Evolutionary conservation across 2,113 vertebrate genomes (phyloP).

Genomic region (Scytalopus superciliaris): DNA sequence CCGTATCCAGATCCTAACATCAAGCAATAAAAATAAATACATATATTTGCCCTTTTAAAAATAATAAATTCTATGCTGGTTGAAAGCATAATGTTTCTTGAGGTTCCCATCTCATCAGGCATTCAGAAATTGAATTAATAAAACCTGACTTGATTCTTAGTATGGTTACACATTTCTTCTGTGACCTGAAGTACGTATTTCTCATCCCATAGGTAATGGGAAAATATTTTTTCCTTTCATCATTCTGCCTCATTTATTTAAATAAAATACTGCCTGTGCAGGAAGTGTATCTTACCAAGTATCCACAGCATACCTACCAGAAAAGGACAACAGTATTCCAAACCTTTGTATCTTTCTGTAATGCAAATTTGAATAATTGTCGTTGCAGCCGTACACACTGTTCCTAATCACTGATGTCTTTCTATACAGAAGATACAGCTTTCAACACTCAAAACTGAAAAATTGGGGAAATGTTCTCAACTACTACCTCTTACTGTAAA

Average conservation of each 20-base stretch:
- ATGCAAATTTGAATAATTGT: background rate
- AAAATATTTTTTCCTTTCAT: background rate
- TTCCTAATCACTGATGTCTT: background rate
- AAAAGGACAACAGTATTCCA: background rate
- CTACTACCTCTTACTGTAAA: background rate
- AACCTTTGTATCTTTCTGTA: background rate
- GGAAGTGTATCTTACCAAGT: background rate
- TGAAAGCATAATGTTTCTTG: background rate
- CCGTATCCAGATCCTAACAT: background rate
- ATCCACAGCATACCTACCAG: background rate
- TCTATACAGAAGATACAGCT: background rate
- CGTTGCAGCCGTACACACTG: background rate
- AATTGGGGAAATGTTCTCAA: background rate
- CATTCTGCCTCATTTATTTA: background rate
- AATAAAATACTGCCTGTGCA: background rate
- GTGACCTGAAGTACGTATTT: background rate
- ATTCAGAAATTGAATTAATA: background rate
- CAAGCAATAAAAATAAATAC: background rate
- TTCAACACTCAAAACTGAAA: background rate
- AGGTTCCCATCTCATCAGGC: background rate
- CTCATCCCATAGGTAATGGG: background rate
- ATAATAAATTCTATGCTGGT: background rate
- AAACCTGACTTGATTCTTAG: background rate
- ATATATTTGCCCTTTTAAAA: background rate
- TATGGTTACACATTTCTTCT: background rate